These are phyloP conservation scores for Melanogrammus aeglefinus DNA, from an alignment of 2,797 vertebrate species.

Conservation along the genomic window DNA sequence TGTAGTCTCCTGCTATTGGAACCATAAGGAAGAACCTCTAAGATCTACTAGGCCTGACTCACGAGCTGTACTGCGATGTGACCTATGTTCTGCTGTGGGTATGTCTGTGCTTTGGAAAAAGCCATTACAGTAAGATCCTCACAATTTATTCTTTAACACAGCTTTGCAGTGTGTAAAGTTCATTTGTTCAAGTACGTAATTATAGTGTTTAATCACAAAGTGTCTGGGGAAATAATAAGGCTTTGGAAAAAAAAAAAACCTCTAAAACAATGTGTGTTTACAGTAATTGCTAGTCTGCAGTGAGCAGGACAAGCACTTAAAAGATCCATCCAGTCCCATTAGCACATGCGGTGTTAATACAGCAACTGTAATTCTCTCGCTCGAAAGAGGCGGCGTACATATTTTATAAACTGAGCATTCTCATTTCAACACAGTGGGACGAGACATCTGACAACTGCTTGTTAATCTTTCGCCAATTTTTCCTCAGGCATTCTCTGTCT, in stretches of 20 bases:
- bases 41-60: too few species aligned
- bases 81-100: not conserved
- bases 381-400: slow-evolving; percentile 40
- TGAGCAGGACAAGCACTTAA: slow-evolving; percentile 29
- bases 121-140: not conserved
- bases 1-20: not conserved
- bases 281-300: slow-evolving; percentile 17
- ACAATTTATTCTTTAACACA: slow-evolving; percentile 19
- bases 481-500: slow-evolving; percentile 11
- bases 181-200: slow-evolving; percentile 4
- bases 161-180: not conserved
- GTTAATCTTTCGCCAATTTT: slow-evolving; percentile 62
- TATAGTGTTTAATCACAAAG: slow-evolving; percentile 14
- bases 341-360: slow-evolving; percentile 41
- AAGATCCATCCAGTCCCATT: slow-evolving; percentile 38
- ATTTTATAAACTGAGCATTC: slow-evolving; percentile 34
- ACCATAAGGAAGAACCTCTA: not conserved
- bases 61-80: not conserved
- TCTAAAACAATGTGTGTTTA: slow-evolving; percentile 1
- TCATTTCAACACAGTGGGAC: slow-evolving; percentile 53
- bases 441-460: slow-evolving; percentile 50
- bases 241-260: slow-evolving; percentile 23
- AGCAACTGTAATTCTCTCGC: slow-evolving; percentile 36
- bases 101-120: not conserved
- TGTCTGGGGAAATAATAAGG: slow-evolving; percentile 6